A percentile compares a stretch with the other conserved stretches of the same genome.
Conservation (phyloP, 2,797 vertebrate genomes). For the Ctenosaura bakeri region DNA sequence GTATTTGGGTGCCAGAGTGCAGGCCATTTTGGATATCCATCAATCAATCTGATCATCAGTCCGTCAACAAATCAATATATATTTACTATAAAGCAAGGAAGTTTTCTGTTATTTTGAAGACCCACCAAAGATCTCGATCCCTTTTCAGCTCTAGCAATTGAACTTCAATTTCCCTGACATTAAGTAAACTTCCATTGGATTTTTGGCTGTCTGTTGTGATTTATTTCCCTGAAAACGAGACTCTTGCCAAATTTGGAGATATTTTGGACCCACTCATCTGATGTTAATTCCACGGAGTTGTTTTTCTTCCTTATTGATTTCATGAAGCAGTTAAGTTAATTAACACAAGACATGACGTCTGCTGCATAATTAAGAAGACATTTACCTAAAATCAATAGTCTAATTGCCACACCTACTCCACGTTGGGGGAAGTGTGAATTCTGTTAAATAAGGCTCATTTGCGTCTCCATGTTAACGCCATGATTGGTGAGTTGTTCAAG, state of each 20-base stretch:
- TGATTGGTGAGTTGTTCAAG: slow-evolving; percentile 82
- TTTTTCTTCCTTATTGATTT: slow-evolving; percentile 83
- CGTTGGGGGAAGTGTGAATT: slow-evolving; percentile 78
- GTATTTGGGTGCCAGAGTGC: background rate
- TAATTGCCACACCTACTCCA: slow-evolving; percentile 87
- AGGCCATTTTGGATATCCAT: background rate
- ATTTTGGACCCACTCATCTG: slow-evolving; percentile 17
- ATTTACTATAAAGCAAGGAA: background rate
- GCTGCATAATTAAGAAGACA: slow-evolving; percentile 88
- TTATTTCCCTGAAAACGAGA: background rate
- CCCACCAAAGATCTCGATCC: background rate
- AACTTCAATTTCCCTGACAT: slow-evolving; percentile 1
- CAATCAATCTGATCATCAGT: background rate
- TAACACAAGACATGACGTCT: slow-evolving; percentile 84
- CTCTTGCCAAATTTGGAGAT: slow-evolving; percentile 23
- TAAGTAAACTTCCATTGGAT: background rate
- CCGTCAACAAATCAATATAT: background rate
- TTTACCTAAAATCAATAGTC: slow-evolving; percentile 89
- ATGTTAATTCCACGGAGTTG: slow-evolving; percentile 46
- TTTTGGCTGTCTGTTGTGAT: background rate
- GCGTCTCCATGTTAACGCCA: slow-evolving; percentile 82
- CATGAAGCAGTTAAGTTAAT: slow-evolving; percentile 85
- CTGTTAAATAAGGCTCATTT: slow-evolving; percentile 83
- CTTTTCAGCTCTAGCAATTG: background rate
- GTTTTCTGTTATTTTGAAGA: background rate